Conservation (phyloP, 2,797 vertebrate species). For the Epinephelus malabaricus region DNA sequence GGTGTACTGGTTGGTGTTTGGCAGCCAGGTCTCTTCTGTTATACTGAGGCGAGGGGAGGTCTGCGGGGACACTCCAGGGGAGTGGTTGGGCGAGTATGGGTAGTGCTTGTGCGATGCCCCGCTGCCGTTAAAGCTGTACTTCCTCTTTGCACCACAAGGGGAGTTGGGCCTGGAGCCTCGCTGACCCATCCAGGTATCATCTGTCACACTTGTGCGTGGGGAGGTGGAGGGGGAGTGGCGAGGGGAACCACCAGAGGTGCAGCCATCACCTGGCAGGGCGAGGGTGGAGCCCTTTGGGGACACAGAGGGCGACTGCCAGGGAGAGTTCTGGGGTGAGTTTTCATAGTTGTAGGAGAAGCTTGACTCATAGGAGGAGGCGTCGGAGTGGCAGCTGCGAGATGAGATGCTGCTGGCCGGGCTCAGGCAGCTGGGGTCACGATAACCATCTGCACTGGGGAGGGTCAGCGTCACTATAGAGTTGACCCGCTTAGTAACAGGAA, state of each 20-base stretch:
- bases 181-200: conserved; percentile 91
- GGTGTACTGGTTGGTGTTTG: conserved; percentile 96
- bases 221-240: conserved; percentile 92
- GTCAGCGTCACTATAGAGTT: conserved; percentile 93
- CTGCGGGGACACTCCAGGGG: conserved; percentile 91
- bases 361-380: conserved; percentile 96
- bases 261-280: conserved; percentile 81
- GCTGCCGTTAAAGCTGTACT: conserved; percentile 92
- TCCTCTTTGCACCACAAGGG: conserved; percentile 95
- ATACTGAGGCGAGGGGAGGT: conserved; percentile 93
- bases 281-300: conserved; percentile 94
- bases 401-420: conserved; percentile 97
- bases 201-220: conserved; percentile 90
- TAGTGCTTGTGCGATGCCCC: conserved; percentile 81
- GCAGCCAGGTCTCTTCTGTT: conserved; percentile 93
- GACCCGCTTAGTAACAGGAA: conserved; percentile 86
- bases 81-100: conserved; percentile 91
- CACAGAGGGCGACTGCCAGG: conserved; percentile 96
- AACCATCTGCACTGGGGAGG: conserved; percentile 92
- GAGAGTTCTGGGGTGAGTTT: conserved; percentile 95
- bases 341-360: conserved; percentile 93
- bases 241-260: conserved; percentile 88
- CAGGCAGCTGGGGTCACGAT: conserved; percentile 95
- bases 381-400: conserved; percentile 96
- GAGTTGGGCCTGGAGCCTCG: conserved; percentile 89